phyloP scores from a whole-genome alignment of 2,888 invertebrate genomes.

The Subacronicta megacephala region DNA sequence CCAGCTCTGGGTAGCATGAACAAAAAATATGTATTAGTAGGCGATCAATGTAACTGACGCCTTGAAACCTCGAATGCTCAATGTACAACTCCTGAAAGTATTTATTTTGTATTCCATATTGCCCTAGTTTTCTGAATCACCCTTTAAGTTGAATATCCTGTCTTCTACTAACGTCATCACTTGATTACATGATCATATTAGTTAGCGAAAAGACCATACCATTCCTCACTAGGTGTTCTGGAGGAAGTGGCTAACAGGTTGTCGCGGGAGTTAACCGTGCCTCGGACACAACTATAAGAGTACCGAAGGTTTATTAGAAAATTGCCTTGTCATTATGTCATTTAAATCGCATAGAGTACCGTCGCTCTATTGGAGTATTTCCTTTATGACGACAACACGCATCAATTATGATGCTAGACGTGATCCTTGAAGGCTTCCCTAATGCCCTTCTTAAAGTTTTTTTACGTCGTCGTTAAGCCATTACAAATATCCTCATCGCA shows the following conservation, averaged over 20 bases:
- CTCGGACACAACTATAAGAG: slow-evolving; percentile 83
- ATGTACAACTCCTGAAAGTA: slow-evolving; percentile 5
- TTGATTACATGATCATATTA: slow-evolving; percentile 45
- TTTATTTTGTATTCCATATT: slow-evolving; percentile 22
- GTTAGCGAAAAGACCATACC: slow-evolving; percentile 49
- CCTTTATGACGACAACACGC: slow-evolving; percentile 87
- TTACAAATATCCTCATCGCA: slow-evolving; percentile 16
- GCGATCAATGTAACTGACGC: too few species aligned
- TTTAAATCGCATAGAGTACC: slow-evolving; percentile 90
- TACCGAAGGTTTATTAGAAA: slow-evolving; percentile 89
- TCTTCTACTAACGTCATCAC: slow-evolving; percentile 38
- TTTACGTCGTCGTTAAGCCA: slow-evolving; percentile 29
- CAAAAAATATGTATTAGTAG: too few species aligned
- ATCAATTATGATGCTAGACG: slow-evolving; percentile 84
- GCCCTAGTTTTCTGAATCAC: slow-evolving; percentile 19
- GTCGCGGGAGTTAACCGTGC: slow-evolving; percentile 78
- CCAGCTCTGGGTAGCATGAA: too few species aligned
- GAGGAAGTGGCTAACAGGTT: slow-evolving; percentile 87
- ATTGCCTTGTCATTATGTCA: slow-evolving; percentile 89
- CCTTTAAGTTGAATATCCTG: slow-evolving; percentile 40
- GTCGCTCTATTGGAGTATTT: slow-evolving; percentile 89
- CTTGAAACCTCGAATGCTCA: too few species aligned
- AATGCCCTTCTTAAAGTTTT: slow-evolving; percentile 40
- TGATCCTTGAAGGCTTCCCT: slow-evolving; percentile 74
- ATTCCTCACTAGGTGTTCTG: slow-evolving; percentile 75